Evolutionary conservation across 2,113 vertebrate genomes (phyloP), one percentile per base, ranked within the genome.

Genomic region (Muntiacus reevesi): DNA sequence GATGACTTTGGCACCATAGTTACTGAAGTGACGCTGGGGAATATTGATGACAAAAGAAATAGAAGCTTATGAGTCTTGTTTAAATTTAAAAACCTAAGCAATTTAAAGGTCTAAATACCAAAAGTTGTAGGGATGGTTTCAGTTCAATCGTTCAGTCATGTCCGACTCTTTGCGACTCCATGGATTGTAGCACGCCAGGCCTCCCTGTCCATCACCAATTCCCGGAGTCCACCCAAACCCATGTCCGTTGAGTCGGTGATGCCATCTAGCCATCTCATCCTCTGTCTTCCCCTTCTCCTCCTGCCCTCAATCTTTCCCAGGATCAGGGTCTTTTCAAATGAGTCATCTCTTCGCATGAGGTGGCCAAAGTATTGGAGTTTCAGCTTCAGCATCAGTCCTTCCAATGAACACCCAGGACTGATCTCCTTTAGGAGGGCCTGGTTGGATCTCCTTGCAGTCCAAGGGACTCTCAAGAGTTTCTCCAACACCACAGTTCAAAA

Each of bases 101-200:
- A 47, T 3, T 21, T n/a, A 57, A 52, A 86, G 2, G 62, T 59
- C 36, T 21, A 50, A 93, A 12, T 12, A 25, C 6, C 15, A 57
- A 67, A 59, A 55, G 12, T n/a, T 87, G 27, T 43, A 19, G 6
- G 19, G 23, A 10, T 81, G 14, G 43, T 83, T 87, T 94, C 33
- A 67, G 33, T 21, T 67, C 17, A 67, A 17, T 67, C 8, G 2
- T 17, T 71, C n/a, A 71, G 64, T 36, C 2, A 0, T 71, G 8
- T 36, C 64, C 10, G 4, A 36, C n/a, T 36, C n/a, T 71, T 11
- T 36, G 64, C 0, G 0, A 71, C 64, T 2, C 8, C n/a, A 71
- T 1, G 8, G 2, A 71, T 2, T 1, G 1, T 4, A 36, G n/a
- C 9, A 71, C 1, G 2, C n/a, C n/a, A 71, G n/a, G 17, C n/a